These are phyloP conservation scores for Benthosema pterotum DNA, from an alignment of 2,797 vertebrate species.

Conservation along the genomic window DNA sequence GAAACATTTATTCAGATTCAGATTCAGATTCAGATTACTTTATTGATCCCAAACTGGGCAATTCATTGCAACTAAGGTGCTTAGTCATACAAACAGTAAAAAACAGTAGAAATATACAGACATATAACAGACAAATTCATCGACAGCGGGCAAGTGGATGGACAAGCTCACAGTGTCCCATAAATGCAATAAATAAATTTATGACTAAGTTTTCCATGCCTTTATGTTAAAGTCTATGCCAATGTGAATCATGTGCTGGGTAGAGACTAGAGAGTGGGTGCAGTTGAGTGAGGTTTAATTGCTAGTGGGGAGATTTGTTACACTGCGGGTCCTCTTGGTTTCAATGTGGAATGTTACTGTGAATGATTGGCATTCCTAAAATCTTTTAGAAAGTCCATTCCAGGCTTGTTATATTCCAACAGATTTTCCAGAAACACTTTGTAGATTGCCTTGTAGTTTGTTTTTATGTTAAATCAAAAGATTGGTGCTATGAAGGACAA, in stretches of 20 bases:
- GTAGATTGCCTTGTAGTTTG: slow-evolving; percentile 3
- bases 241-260: slow-evolving; percentile 9
- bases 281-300: slow-evolving; percentile 8
- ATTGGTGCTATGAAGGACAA: slow-evolving; percentile 13
- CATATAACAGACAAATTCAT: too few relatives aligned
- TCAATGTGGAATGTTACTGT: slow-evolving; percentile 16
- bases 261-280: slow-evolving; percentile 24
- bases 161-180: too few relatives aligned
- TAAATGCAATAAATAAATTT: too few relatives aligned
- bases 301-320: slow-evolving; percentile 57
- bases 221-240: slow-evolving; percentile 31
- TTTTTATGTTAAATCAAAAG: neutral
- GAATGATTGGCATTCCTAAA: slow-evolving; percentile 54
- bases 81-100: too few relatives aligned
- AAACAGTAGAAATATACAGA: too few relatives aligned
- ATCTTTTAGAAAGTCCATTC: slow-evolving; percentile 17
- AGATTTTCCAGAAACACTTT: neutral
- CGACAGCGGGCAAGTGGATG: too few relatives aligned
- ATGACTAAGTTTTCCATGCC: slow-evolving; percentile 16
- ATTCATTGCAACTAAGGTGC: too few relatives aligned
- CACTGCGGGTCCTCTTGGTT: slow-evolving; percentile 17
- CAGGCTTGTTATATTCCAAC: neutral
- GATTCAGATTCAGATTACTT: too few relatives aligned
- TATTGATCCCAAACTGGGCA: too few relatives aligned
- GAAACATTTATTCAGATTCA: slow-evolving; percentile 14